Base-by-base conservation (phyloP, 2,113 vertebrate species). In the Canis aureus region DNA sequence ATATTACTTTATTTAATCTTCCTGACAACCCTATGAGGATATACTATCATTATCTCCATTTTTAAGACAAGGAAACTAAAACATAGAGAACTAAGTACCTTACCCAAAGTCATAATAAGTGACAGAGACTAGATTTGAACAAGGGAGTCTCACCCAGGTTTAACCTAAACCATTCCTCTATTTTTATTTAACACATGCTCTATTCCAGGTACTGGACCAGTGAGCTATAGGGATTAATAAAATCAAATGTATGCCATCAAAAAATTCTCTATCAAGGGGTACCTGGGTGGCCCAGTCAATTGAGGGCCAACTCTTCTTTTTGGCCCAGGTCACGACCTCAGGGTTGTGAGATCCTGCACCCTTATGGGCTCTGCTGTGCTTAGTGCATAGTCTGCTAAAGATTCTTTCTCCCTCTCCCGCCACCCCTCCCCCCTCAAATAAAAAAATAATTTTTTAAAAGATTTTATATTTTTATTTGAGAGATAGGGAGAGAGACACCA, bases 151-250 rank as follows among this genome's bases (percentile, higher is more conserved):
- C 49, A 79, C 22, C 29, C n/a, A 74, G 8, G 11, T 60, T 57
- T 74, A 95, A 80, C 17, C 3, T 38, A 29, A 49, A 38, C 25
- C 38, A 7, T 3, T 91, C 9, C 38, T 97, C 73, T 86, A 25
- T 82, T 86, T 92, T 95, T 79, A 92, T 86, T 78, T 69, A 92
- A 66, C 73, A 82, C 13, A 43, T 73, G 25, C 20, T 92, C 22
- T 86, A n/a, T 82, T 94, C 43, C 73, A 66, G 17, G 32, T n/a
- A 49, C 83, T 79, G 35, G 11, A 78, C 27, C 13, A 84, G 60
- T 81, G 57, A 91, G 2, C 53, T 60, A 88, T 19, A 93, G 22
- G 6, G 27, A 80, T 81, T 73, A 91, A 89, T 80, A 91, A 92
- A 79, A 95, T 20, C 53, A 89, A 62, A 86, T 93, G 13, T 53